These are phyloP conservation scores for Ptychobarbus kaznakovi DNA, from an alignment of 2,797 vertebrate genomes.

Conservation along the genomic window DNA sequence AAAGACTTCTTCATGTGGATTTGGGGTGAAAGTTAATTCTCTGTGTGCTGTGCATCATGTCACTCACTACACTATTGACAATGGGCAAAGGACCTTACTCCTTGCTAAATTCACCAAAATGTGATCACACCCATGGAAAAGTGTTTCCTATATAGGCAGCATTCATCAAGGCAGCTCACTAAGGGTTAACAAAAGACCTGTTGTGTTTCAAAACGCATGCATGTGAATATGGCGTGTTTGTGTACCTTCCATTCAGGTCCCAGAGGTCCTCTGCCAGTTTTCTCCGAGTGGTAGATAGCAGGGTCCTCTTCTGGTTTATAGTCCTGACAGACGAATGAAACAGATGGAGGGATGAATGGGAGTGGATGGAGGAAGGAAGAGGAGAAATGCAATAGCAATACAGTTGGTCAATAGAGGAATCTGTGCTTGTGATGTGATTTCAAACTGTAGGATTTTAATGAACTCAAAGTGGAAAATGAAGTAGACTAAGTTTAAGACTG, in stretches of 20 bases:
- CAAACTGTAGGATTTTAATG: background rate
- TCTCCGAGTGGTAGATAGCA: constrained; percentile 67
- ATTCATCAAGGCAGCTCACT: background rate
- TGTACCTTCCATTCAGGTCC: constrained; percentile 68
- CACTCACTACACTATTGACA: background rate
- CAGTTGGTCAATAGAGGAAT: background rate
- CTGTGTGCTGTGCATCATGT: background rate
- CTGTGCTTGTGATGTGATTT: background rate
- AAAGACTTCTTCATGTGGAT: no score
- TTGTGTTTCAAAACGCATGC: background rate
- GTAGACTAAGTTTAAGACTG: background rate
- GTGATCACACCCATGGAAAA: no score
- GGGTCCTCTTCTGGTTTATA: constrained; percentile 70
- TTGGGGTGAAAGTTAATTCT: background rate
- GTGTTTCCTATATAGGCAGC: background rate
- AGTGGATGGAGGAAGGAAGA: background rate
- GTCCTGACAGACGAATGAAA: constrained; percentile 56
- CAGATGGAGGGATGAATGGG: background rate
- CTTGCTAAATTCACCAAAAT: no score
- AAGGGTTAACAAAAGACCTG: background rate
- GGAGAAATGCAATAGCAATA: background rate
- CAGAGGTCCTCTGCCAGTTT: constrained; percentile 68
- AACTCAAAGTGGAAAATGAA: background rate
- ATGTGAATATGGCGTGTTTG: background rate
- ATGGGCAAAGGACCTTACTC: no score